Evolutionary conservation across 2,113 vertebrate species (phyloP).

Genomic region (Donacobius atricapilla): DNA sequence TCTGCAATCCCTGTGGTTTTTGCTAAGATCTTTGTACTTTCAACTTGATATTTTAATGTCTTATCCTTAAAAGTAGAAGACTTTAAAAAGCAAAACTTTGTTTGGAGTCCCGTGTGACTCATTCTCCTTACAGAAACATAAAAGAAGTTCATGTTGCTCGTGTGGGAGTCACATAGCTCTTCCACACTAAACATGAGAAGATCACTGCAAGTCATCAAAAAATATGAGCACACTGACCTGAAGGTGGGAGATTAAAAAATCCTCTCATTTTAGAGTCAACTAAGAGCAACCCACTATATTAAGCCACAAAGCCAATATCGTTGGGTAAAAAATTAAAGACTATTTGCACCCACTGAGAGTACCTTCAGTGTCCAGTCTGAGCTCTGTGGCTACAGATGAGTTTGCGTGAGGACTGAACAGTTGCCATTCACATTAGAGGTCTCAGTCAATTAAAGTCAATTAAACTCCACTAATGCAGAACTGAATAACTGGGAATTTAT

Average conservation of each 20-base stretch:
- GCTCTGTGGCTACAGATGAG: not conserved
- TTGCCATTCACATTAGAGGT: not conserved
- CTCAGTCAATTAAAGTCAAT: not conserved
- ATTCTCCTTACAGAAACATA: not conserved
- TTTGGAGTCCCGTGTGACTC: not conserved
- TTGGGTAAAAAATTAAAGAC: not conserved
- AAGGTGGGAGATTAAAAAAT: not conserved
- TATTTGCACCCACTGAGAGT: not conserved
- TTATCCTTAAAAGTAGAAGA: not conserved
- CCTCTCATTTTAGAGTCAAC: not conserved
- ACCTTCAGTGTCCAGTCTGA: not conserved
- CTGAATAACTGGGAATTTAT: not conserved
- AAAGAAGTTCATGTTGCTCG: not conserved
- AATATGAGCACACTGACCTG: not conserved
- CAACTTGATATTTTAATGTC: not conserved
- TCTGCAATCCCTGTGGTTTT: not conserved
- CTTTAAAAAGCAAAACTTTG: not conserved
- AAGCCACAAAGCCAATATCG: not conserved
- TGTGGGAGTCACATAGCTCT: not conserved
- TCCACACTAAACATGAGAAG: not conserved
- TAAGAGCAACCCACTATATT: not conserved
- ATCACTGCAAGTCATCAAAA: not conserved
- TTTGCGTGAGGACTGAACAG: not conserved
- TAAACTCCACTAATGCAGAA: not conserved
- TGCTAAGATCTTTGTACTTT: not conserved